Percentiles rank a stretch among this genome's conserved stretches.
phyloP scores from a whole-genome alignment of 2,113 vertebrate genomes.

The Ramphastos sulfuratus region DNA sequence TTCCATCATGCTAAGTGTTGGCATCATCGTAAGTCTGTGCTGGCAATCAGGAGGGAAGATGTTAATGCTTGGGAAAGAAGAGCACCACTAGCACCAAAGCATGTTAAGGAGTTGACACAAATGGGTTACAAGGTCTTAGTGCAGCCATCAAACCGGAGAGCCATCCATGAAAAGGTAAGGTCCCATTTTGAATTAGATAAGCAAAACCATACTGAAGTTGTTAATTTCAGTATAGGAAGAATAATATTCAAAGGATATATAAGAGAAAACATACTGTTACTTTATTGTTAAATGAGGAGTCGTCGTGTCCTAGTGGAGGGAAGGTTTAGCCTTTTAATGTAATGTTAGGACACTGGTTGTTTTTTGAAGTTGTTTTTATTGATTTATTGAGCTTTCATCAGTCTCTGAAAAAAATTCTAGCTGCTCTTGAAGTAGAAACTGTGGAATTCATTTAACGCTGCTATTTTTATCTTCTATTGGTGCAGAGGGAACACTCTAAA shows the following conservation, averaged over 20 bases:
- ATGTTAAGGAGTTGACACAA: slow-evolving; percentile 88
- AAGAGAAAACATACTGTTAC: not conserved
- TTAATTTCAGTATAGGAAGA: not conserved
- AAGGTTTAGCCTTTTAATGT: not conserved
- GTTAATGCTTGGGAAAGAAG: slow-evolving; percentile 94
- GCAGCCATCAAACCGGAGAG: slow-evolving; percentile 92
- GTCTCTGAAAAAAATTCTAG: not conserved
- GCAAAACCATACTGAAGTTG: not conserved
- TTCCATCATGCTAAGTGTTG: slow-evolving; percentile 60
- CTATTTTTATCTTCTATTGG: not conserved
- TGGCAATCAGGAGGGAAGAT: slow-evolving; percentile 93
- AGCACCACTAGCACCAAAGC: slow-evolving; percentile 91
- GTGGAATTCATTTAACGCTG: not conserved
- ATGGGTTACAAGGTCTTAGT: slow-evolving; percentile 93
- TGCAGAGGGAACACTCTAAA: not conserved
- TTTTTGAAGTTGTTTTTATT: not conserved
- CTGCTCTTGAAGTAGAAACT: not conserved
- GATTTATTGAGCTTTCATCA: not conserved
- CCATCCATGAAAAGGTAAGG: slow-evolving; percentile 92
- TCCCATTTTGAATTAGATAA: not conserved
- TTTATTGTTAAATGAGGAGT: not conserved
- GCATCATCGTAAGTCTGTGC: slow-evolving; percentile 79
- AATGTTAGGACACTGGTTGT: not conserved
- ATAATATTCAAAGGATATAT: not conserved
- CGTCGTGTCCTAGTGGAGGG: not conserved